These are phyloP conservation scores for Masnerella sp. DNA, from an alignment of 2,888 invertebrate species.

Conservation along the genomic window DNA sequence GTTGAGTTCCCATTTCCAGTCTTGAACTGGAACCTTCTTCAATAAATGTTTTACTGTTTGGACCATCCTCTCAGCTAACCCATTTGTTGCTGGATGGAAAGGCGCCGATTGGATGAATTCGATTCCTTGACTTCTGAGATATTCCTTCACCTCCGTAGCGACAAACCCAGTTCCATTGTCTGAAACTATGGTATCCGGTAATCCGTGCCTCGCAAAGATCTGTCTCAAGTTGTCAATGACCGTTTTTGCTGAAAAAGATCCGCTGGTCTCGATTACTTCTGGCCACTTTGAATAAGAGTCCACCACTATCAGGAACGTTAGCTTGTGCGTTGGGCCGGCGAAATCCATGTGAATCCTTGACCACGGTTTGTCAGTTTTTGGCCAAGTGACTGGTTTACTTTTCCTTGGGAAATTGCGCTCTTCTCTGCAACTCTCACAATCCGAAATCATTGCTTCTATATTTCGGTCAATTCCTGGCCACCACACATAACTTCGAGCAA, in stretches of 20 bases:
- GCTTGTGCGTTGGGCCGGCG: neutral
- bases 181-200: constrained; percentile 1
- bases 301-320: constrained; percentile 18
- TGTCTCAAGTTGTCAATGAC: constrained; percentile 3
- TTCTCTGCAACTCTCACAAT: neutral
- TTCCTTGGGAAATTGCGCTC: neutral
- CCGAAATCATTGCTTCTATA: neutral
- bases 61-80: constrained; percentile 56
- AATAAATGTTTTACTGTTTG: constrained; percentile 13
- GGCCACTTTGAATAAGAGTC: constrained; percentile 73
- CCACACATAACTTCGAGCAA: constrained; percentile 2
- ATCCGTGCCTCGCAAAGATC: constrained; percentile 3
- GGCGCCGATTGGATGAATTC: constrained; percentile 52
- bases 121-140: neutral
- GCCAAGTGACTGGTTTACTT: neutral
- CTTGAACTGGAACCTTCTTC: neutral
- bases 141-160: neutral
- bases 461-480: constrained; percentile 13
- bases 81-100: constrained; percentile 60
- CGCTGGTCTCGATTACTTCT: constrained; percentile 61
- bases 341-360: constrained; percentile 3
- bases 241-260: constrained; percentile 10
- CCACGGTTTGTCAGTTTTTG: constrained; percentile 1
- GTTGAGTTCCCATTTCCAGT: neutral
- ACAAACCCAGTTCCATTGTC: neutral